Percentiles rank a stretch among this genome's conserved stretches.
Conservation (phyloP, 1,140 invertebrate species). For the Glossosoma conforme region DNA sequence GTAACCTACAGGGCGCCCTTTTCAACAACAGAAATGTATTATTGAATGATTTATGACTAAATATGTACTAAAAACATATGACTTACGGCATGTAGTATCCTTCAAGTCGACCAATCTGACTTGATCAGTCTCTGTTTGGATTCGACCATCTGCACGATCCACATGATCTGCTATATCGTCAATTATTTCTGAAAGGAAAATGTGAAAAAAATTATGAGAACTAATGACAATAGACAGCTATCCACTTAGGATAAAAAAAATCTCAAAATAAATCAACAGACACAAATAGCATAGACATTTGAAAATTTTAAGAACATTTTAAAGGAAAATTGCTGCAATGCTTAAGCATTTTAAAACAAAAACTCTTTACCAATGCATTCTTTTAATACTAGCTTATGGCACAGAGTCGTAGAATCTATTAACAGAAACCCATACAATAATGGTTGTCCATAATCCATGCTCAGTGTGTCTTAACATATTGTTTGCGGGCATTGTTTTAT, state of each 20-base stretch:
- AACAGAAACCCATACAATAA: too few relatives aligned
- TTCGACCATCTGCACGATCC: conserved; percentile 62
- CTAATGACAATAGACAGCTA: background rate
- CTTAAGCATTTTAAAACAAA: too few relatives aligned
- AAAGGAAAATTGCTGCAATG: too few relatives aligned
- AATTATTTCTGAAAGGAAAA: conserved; percentile 62
- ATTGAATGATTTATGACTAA: conserved; percentile 8
- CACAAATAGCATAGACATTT: background rate
- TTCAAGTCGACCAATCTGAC: conserved; percentile 61
- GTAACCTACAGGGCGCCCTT: too few relatives aligned
- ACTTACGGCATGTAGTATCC: conserved; percentile 64
- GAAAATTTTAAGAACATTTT: too few relatives aligned
- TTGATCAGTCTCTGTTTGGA: conserved; percentile 62
- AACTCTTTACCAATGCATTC: too few relatives aligned
- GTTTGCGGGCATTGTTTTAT: too few relatives aligned
- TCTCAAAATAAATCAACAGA: background rate
- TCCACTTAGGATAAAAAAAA: conserved; percentile 10
- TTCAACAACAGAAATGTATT: background rate
- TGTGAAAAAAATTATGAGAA: conserved; percentile 10
- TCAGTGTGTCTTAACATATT: too few relatives aligned
- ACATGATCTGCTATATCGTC: conserved; percentile 73
- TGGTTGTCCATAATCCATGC: too few relatives aligned
- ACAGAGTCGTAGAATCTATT: too few relatives aligned
- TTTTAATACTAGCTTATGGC: too few relatives aligned
- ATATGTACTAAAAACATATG: background rate